A percentile compares a stretch with the other conserved stretches of the same genome.
These are phyloP conservation scores for Notolabrus celidotus DNA, from an alignment of 2,797 vertebrate species.

Conservation along the genomic window DNA sequence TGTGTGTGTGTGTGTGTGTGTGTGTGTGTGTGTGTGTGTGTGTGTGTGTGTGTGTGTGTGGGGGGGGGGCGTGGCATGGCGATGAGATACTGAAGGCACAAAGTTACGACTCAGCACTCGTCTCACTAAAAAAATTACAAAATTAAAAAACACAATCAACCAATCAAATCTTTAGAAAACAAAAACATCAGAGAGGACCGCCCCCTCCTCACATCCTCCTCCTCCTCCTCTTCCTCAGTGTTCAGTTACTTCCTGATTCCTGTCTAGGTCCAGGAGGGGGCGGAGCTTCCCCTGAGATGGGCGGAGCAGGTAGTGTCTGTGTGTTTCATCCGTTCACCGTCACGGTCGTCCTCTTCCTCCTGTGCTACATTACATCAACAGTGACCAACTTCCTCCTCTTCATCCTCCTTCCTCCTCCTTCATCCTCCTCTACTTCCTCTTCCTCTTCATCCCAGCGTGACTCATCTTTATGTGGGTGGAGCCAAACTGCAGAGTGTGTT, in stretches of 20 bases:
- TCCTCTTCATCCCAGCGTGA: background rate
- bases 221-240: conserved; percentile 26
- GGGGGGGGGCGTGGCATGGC: conserved; percentile 72
- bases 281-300: conserved; percentile 72
- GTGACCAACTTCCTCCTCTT: background rate
- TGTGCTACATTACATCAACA: conserved; percentile 59
- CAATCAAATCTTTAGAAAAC: conserved; percentile 68
- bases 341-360: conserved; percentile 25
- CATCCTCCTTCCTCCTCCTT: conserved; percentile 18
- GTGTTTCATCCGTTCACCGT: conserved; percentile 16
- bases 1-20: conserved; percentile 7
- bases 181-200: conserved; percentile 49
- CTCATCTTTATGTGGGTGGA: conserved; percentile 16
- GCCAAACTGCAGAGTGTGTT: conserved; percentile 20
- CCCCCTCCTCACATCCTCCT: background rate
- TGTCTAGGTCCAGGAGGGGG: conserved; percentile 43
- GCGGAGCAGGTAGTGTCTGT: conserved; percentile 69
- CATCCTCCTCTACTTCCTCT: conserved; percentile 2
- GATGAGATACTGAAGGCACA: conserved; percentile 79
- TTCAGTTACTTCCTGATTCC: conserved; percentile 25
- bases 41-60: conserved; percentile 37
- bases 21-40: conserved; percentile 19
- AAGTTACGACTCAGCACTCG: conserved; percentile 80
- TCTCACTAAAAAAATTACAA: conserved; percentile 57
- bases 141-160: conserved; percentile 59